Conservation (phyloP, 1,140 invertebrate genomes). For the Trinorchestia longiramus region DNA sequence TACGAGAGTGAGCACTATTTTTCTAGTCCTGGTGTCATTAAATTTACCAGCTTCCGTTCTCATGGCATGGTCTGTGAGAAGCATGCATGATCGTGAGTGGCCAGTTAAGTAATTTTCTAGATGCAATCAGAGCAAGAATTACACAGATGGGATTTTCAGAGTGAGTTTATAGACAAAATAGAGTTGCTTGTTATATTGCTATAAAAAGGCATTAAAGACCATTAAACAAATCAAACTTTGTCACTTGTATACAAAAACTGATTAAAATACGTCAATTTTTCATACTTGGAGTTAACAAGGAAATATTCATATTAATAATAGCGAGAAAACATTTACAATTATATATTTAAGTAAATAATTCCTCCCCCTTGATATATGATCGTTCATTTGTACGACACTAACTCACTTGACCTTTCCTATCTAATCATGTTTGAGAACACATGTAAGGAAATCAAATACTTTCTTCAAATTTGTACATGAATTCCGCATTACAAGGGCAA, state of each 20-base stretch:
- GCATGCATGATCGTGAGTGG: neutral
- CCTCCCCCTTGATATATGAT: too few species aligned
- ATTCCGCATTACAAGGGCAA: too few species aligned
- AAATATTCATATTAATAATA: too few species aligned
- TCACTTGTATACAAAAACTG: neutral
- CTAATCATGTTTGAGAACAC: too few species aligned
- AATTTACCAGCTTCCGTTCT: neutral
- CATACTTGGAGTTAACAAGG: too few species aligned
- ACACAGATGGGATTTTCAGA: neutral
- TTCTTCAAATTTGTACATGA: neutral
- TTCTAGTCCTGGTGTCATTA: neutral
- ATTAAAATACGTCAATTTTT: too few species aligned
- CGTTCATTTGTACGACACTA: too few species aligned
- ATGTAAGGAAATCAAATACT: neutral
- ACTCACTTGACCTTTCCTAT: too few species aligned
- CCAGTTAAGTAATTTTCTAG: neutral
- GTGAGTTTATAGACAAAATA: neutral
- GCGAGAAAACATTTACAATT: too few species aligned
- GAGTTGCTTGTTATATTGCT: neutral
- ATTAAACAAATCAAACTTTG: too few species aligned
- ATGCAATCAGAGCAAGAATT: neutral
- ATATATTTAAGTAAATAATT: too few species aligned
- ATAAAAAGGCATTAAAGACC: too few species aligned
- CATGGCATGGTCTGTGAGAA: neutral
- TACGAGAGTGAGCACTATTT: constrained; percentile 3